Percentiles rank a stretch among this genome's conserved stretches.
phyloP scores from a whole-genome alignment of 1,140 invertebrate genomes.

The Lamellibrachia luymesi region DNA sequence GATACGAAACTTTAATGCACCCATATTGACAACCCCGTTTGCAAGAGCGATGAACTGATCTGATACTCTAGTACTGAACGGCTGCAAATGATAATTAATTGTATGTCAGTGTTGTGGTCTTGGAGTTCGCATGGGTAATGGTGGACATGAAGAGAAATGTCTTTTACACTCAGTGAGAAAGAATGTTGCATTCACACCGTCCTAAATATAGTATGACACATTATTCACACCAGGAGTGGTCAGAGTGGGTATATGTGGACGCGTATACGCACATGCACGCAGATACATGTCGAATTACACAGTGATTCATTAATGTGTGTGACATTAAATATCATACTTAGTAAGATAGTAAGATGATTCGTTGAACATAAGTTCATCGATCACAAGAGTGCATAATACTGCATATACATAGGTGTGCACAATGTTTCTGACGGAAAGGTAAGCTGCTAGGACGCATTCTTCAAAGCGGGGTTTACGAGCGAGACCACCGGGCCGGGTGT shows the following conservation, averaged over 20 bases:
- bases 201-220: neutral
- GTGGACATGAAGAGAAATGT: neutral
- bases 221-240: neutral
- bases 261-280: neutral
- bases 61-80: no score
- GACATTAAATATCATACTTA: neutral
- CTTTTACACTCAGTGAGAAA: neutral
- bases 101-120: no score
- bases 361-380: neutral
- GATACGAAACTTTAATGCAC: no score
- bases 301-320: neutral
- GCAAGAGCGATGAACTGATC: neutral
- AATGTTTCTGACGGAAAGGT: neutral
- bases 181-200: neutral
- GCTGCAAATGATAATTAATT: neutral
- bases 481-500: neutral
- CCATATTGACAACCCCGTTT: no score
- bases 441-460: neutral
- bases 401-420: neutral
- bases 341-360: neutral
- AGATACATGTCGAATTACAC: neutral
- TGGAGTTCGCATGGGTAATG: no score
- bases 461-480: neutral
- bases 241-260: neutral
- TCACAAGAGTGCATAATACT: neutral